Base-by-base conservation (phyloP, 2,888 invertebrate species). In the Colostygia pectinataria region DNA sequence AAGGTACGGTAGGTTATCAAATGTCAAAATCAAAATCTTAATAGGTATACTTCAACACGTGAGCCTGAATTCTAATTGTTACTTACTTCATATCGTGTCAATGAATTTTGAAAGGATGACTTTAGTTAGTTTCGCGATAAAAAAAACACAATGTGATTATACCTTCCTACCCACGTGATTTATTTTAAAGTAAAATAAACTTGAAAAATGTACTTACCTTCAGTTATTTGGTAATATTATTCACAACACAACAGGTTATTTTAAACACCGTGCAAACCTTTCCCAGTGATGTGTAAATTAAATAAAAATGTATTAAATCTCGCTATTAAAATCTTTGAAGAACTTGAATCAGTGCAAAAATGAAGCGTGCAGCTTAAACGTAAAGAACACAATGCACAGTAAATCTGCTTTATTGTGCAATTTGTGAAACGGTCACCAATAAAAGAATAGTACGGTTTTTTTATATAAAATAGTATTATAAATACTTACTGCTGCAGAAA, bases 401-500 rank as follows among this genome's bases (percentile, higher is more conserved):
- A 31, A 36, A 5, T 28, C 1, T 34, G 15, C 10, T 5, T 13
- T 34, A 18, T 8, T 23, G 12, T 8, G 8, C 20, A 33, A n/a
- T 13, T 2, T 31, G 15, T 15, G 14, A 2, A n/a, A 8, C 14
- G 14, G 4, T 13, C 6, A n/a, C n/a, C 2, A 14, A 4, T 1
- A 4, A 9, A 32, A 18, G 1, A 20, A 20, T 20, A 20, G n/a
- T n/a, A n/a, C n/a, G n/a, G n/a, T n/a, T n/a, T n/a, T n/a, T n/a
- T n/a, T n/a, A n/a, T n/a, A n/a, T n/a, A n/a, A 20, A 20, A 20
- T 20, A 20, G 20, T 18, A 18, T n/a, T n/a, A n/a, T n/a, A 14
- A 34, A 13, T 51, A 59, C 59, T 57, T 36, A 59, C 59, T 23
- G 31, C 5, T 23, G 39, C 46, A 32, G 53, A n/a, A 10, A 43